Evolutionary conservation across 2,888 invertebrate species (phyloP), one percentile per base, ranked within the genome.

Genomic region (Eueremaeus valkanovi): DNA sequence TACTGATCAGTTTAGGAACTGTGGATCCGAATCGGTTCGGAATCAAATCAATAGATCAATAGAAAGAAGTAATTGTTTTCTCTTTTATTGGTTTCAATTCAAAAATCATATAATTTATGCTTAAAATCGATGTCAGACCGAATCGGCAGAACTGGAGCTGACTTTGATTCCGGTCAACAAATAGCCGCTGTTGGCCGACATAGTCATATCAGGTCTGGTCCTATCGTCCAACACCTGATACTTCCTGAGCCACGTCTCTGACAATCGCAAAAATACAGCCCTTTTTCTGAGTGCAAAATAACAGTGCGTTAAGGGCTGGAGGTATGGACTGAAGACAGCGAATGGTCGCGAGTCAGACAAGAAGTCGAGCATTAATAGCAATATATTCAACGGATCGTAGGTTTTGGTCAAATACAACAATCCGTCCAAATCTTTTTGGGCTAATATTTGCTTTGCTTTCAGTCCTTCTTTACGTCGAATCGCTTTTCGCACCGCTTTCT

Each of bases 171-270:
- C 96, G 78, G 90, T 89, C 79, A 98, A 85, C 77, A 98, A 84
- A 84, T 90, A 97, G 0, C 98, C 98, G 81, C 96, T 92, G 76
- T 89, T 89, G 66, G 89, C 90, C 82, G 89, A 91, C 90, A 95
- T 97, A 80, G 88, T 89, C 45, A 97, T 93, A 82, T 92, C 90
- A 0, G 98, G 98, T 86, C 98, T 98, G 24, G 97, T 97, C 83
- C 98, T 87, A 79, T 92, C 90, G 1, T 91, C 90, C 78, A 95
- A 84, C 40, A 94, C 90, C 87, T 97, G 97, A 86, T 95, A 95
- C 80, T 90, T 89, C 79, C 96, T 87, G 83, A 93, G 85, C 89
- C 95, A 97, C 81, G 91, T 93, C 79, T 91, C 92, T 55, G 90
- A 89, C 13, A 99, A 84, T 82, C 89, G 89, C 55, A 97, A 84